phyloP scores from a whole-genome alignment of 2,888 invertebrate genomes.

The Eupithecia dodoneata region DNA sequence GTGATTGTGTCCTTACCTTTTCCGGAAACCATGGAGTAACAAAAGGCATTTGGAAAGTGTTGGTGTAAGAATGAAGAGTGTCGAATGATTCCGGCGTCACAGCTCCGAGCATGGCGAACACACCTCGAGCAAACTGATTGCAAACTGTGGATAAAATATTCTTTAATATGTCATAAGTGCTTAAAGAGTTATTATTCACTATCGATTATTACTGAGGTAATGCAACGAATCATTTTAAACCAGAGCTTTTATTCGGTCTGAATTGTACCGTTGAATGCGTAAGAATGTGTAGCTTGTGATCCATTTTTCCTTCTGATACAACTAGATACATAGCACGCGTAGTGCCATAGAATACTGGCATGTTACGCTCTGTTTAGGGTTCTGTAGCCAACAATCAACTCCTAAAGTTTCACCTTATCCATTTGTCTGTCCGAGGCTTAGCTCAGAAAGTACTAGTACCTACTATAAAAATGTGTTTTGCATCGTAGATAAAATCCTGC shows the following conservation, averaged over 20 bases:
- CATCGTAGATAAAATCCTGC: no score
- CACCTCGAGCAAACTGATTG: slow-evolving; percentile 94
- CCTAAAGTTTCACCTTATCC: no score
- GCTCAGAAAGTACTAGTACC: no score
- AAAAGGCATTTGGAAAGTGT: slow-evolving; percentile 97
- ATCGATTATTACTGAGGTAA: background rate
- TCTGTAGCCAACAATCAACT: no score
- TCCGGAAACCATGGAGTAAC: slow-evolving; percentile 97
- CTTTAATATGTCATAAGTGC: background rate
- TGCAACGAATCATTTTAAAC: background rate
- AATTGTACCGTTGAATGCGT: background rate
- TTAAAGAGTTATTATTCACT: background rate
- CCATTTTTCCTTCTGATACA: background rate
- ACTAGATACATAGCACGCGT: background rate
- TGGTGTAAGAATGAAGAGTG: slow-evolving; percentile 96
- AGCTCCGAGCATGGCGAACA: slow-evolving; percentile 95
- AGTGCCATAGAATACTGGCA: background rate
- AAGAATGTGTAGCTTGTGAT: background rate
- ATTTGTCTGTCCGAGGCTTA: no score
- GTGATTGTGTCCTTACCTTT: slow-evolving; percentile 83
- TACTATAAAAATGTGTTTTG: no score
- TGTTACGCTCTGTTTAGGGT: no score
- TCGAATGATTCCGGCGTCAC: slow-evolving; percentile 97
- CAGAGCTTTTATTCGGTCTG: background rate
- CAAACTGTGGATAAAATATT: slow-evolving; percentile 86